Evolutionary conservation across 2,797 vertebrate species (phyloP), one percentile per base, ranked within the genome.

Genomic region (Sebastes umbrosus): DNA sequence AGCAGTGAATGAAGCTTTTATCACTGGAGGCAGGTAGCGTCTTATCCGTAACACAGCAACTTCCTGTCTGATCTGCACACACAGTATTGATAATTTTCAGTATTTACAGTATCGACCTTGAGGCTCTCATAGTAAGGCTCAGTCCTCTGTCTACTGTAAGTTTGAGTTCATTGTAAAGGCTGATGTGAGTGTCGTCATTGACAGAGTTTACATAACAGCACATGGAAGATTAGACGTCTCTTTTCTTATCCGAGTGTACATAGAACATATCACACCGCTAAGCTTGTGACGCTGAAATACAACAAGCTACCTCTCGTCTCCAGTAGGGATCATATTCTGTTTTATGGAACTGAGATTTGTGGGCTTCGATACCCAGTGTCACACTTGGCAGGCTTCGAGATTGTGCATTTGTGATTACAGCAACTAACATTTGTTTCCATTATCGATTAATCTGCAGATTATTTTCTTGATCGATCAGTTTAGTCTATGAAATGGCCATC

Each of bases 181-280:
- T 69, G 58, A 76, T 60, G 25, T 36, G 25, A 59, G 54, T 34
- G 67, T 63, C 20, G 46, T 86, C 73, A 80, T 54, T 57, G 24
- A 36, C 68, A 43, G 24, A 31, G 69, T 7, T 91, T 91, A 85
- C 55, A 68, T 80, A 92, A 88, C 39, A 67, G 69, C 16, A 25
- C 25, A 32, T 20, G 46, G 12, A 27, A 22, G 43, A 62, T 4
- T 5, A 63, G 9, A 66, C 31, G 16, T 39, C 10, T 13, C 6
- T 76, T 62, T 57, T 76, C 27, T 76, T 75, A 67, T 76, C 63
- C 29, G 5, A 52, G 62, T 31, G 27, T 27, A 54, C 18, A 34
- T 57, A 58, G 16, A n/a, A 39, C 9, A n/a, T 46, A 60, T 82
- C 32, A 54, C 50, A 81, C 43, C 24, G 77, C 29, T 31, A 5